These are phyloP conservation scores for Cacatua alba DNA, from an alignment of 2,113 vertebrate species.

Conservation along the genomic window DNA sequence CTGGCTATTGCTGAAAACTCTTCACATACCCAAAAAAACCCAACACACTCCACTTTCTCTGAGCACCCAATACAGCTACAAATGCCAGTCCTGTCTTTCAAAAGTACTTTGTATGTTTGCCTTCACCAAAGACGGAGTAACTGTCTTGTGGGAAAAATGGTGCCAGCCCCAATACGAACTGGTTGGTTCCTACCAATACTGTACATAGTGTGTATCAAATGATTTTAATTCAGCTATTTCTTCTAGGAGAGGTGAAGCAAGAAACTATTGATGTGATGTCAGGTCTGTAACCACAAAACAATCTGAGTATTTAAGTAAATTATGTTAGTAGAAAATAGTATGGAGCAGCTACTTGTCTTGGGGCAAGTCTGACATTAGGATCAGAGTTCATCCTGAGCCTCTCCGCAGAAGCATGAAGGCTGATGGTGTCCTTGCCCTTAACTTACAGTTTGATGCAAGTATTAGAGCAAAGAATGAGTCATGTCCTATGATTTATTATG, in stretches of 20 bases:
- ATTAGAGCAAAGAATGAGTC: background rate
- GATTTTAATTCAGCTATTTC: background rate
- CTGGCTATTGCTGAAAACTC: background rate
- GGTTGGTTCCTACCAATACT: background rate
- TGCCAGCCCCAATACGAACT: background rate
- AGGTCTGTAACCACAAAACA: background rate
- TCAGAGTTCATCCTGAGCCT: rapidly evolving
- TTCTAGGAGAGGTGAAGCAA: background rate
- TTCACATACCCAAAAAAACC: rapidly evolving
- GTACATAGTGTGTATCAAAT: rapidly evolving
- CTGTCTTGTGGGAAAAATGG: background rate
- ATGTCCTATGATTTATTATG: background rate
- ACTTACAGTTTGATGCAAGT: background rate
- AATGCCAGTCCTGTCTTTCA: background rate
- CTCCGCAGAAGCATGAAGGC: rapidly evolving
- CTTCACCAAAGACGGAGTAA: background rate
- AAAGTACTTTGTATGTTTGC: background rate
- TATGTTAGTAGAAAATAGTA: background rate
- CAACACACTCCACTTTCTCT: background rate
- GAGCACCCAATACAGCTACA: background rate
- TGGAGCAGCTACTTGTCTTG: background rate
- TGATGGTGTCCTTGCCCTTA: background rate
- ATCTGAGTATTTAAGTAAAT: background rate
- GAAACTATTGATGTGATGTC: background rate
- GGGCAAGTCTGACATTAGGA: background rate